A percentile compares a stretch with the other conserved stretches of the same genome.
Conservation (phyloP, 2,113 vertebrate species). For the Castor canadensis region DNA sequence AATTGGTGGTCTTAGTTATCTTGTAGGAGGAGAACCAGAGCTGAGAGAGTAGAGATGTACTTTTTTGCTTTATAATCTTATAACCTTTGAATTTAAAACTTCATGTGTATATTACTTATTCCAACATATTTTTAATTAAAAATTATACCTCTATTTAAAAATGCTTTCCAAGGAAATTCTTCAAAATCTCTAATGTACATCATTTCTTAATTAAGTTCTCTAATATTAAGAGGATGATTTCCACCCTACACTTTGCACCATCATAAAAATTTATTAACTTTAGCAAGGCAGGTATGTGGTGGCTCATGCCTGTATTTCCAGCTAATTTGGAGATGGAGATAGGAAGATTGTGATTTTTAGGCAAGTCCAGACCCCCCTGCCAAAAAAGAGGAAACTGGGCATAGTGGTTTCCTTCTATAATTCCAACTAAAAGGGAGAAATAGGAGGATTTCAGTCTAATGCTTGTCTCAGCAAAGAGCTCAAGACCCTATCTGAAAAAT, state of each 20-base stretch:
- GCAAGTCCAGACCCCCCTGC: no score
- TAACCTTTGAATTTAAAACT: neutral
- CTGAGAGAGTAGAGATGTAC: neutral
- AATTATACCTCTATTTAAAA: neutral
- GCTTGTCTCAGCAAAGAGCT: no score
- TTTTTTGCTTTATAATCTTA: neutral
- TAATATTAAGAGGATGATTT: neutral
- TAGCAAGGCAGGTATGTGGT: no score
- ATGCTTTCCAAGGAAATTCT: neutral
- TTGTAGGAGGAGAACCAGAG: neutral
- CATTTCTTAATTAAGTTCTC: neutral
- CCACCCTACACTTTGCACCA: neutral
- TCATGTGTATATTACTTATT: neutral
- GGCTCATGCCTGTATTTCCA: no score
- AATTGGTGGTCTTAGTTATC: neutral
- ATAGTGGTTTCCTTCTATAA: no score
- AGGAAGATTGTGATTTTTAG: no score
- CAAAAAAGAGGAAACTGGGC: no score
- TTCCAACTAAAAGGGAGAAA: no score
- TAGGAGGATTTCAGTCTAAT: no score
- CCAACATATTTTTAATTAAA: constrained; percentile 21
- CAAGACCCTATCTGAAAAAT: no score
- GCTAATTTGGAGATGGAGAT: no score
- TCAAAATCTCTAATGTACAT: neutral
- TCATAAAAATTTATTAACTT: neutral